Evolutionary conservation across 1,140 invertebrate species (phyloP), one percentile per base, ranked within the genome.

Genomic region (Pseudomyrmex cubaensis): DNA sequence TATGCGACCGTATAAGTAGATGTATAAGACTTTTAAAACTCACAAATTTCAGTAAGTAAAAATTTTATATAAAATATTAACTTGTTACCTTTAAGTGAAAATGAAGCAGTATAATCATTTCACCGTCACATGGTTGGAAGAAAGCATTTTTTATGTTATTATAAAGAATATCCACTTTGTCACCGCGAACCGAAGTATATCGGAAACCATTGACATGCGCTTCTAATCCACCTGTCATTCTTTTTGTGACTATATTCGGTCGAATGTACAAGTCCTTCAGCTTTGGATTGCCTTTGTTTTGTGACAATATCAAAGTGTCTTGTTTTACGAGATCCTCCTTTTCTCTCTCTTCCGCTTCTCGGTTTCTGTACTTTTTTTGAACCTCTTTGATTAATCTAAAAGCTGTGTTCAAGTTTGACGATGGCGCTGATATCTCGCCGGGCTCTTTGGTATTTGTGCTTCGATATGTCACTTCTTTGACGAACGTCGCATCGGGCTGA

Each of bases 111-210:
- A 99, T 99, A 72, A 99, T 99, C 99, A 99, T 99, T 95, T 99
- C 99, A 80, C 98, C 98, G 94, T 99, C 99, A 94, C 99, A 99
- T 0, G 99, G 99, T 95, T 99, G 99, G 94, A 99, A 99, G 95
- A 99, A 99, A 7, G 99, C 99, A 94, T 99, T 99, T 93, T 99
- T 99, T 85, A 99, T 99, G 93, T 99, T 99, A 95, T 99, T 99
- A 92, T 99, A 99, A 20, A 99, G 95, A 89, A 99, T 99, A 92
- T 99, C 99, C 1, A 99, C 99, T 96, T 99, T 99, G 91, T 99
- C 99, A 10, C 99, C 99, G 89, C 99, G 96, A 2, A 99, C 98
- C 2, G 99, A 99, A 2, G 98, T 99, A 91, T 99, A 99, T 22
- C 99, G 97, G 92, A 99, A 99, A 69, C 99, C 99, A 94, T 99